phyloP scores from a whole-genome alignment of 1,140 invertebrate genomes.

The Drosophila setifemur region DNA sequence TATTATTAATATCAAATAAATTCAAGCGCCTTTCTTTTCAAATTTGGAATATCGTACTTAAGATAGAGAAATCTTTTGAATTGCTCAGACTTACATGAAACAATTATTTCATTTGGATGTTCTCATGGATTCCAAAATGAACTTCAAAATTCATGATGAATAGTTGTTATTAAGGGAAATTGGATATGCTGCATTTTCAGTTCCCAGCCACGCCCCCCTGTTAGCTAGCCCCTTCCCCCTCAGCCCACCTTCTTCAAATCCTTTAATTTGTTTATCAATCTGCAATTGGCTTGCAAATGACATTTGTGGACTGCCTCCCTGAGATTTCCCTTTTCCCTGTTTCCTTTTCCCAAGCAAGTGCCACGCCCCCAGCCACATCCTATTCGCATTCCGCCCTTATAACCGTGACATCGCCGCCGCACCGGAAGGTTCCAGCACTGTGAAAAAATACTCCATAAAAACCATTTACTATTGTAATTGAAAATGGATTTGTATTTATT shows the following conservation, averaged over 20 bases:
- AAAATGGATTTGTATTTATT: too few species aligned
- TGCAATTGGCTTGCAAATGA: conserved; percentile 70
- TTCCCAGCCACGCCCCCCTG: conserved; percentile 24
- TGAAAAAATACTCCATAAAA: not conserved
- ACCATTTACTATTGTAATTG: too few species aligned
- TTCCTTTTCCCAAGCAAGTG: conserved; percentile 32
- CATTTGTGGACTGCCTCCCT: conserved; percentile 29
- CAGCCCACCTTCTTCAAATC: not conserved
- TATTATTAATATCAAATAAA: too few species aligned
- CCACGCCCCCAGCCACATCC: conserved; percentile 51
- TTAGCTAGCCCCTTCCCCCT: not conserved
- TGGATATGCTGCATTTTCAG: too few species aligned
- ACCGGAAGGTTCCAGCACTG: not conserved
- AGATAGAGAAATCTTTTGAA: too few species aligned
- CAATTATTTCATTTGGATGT: too few species aligned
- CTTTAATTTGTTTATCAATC: conserved; percentile 48
- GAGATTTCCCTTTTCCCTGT: conserved; percentile 3
- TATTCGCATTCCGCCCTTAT: not conserved
- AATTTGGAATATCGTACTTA: too few species aligned
- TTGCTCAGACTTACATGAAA: too few species aligned
- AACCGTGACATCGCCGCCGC: conserved; percentile 40
- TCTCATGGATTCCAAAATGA: too few species aligned
- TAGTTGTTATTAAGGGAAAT: too few species aligned
- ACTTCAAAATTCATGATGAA: too few species aligned
- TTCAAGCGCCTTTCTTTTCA: too few species aligned